Conservation (phyloP, 1,140 invertebrate species). For the Panagrolaimus sp. region DNA sequence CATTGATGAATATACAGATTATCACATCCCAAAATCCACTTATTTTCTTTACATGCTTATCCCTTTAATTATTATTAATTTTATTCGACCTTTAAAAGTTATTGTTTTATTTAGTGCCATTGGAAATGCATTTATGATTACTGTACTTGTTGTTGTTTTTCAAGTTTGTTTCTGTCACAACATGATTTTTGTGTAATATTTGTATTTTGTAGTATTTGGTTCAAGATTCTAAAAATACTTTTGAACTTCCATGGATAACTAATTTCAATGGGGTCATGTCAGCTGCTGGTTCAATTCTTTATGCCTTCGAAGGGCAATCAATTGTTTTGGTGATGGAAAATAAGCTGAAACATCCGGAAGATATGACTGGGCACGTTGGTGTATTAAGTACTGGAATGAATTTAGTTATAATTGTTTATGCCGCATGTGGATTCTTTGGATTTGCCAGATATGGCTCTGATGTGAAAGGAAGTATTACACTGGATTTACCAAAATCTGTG, state of each 20-base stretch:
- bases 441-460: slow-evolving; percentile 53
- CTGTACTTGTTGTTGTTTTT: slow-evolving; percentile 46
- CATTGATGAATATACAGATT: slow-evolving; percentile 36
- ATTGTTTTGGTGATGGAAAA: slow-evolving; percentile 39
- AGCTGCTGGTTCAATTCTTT: too few relatives aligned
- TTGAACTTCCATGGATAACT: too few relatives aligned
- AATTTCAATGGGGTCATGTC: too few relatives aligned
- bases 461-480: slow-evolving; percentile 58
- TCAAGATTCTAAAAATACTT: too few relatives aligned
- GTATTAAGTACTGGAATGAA: slow-evolving; percentile 48
- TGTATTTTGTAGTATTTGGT: too few relatives aligned
- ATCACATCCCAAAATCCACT: slow-evolving; percentile 26
- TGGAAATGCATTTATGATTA: slow-evolving; percentile 52
- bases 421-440: slow-evolving; percentile 51
- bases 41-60: slow-evolving; percentile 40
- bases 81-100: slow-evolving; percentile 28
- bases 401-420: slow-evolving; percentile 49
- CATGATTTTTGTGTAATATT: too few relatives aligned
- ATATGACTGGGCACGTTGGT: slow-evolving; percentile 49
- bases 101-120: slow-evolving; percentile 38
- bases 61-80: slow-evolving; percentile 37
- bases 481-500: slow-evolving; percentile 49
- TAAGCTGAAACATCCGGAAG: slow-evolving; percentile 38
- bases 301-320: too few relatives aligned
- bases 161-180: slow-evolving; percentile 33